Evolutionary conservation across 2,888 invertebrate genomes (phyloP), one percentile per base, ranked within the genome.

Genomic region (Calameuta filiformis): DNA sequence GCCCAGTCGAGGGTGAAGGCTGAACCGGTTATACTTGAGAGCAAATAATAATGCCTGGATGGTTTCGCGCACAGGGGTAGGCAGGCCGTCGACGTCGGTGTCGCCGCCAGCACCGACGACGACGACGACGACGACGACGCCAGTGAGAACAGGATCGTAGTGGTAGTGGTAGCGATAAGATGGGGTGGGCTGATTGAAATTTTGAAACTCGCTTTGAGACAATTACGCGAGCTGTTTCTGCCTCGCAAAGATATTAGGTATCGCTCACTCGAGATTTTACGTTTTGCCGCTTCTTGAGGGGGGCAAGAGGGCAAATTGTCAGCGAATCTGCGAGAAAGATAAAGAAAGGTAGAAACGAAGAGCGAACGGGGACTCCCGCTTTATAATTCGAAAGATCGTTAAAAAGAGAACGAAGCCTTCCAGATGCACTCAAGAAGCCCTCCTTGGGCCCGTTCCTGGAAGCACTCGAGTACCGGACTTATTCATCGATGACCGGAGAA

Each of bases 21-120:
- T 90, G 88, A 90, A 89, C 88, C 86, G 88, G 88, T 89, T 89
- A 85, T 86, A 87, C 89, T 89, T 85, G 87, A 90, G 89, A 90
- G 90, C 90, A 91, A 91, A 91, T 91, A 91, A 90, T 90, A 90
- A 91, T 91, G 91, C 90, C 88, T 90, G 87, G 90, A 90, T 90
- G 90, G 85, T 90, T 90, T 89, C 86, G 87, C 85, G 84, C 80
- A 84, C 80, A 77, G 80, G 81, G 80, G 76, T 77, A 79, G 77
- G 76, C 15, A 56, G 56, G 80, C 80, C 33, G 73, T 81, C 79
- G 83, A 79, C 81, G 81, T 56, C 56, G 56, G 9, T 15, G 56
- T 56, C 56, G 56, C 23, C 56, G 56, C 9, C 56, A 23, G 34
- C 34, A 23, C 76, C 56, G 31, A 15, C 71, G 30, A 37, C 31